Evolutionary conservation across 2,113 vertebrate genomes (phyloP).

Genomic region (Porphyrio hochstetteri): DNA sequence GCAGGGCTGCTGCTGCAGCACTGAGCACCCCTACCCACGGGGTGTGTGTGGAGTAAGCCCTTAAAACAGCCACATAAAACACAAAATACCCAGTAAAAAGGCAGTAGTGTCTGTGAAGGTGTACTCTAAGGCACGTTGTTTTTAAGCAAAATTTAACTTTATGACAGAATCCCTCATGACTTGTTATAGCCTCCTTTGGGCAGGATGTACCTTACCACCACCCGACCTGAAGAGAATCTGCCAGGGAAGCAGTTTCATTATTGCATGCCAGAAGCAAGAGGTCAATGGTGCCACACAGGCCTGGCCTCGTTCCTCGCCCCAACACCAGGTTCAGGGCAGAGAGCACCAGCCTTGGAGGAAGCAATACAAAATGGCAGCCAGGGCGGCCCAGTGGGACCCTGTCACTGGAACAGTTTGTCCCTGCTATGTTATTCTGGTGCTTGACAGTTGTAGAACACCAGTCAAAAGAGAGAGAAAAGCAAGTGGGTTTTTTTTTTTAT

Average conservation of each 20-base stretch:
- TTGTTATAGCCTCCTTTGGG: neutral
- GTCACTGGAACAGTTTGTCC: neutral
- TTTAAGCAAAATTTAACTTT: neutral
- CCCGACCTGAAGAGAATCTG: rapidly evolving
- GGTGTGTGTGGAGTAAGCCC: neutral
- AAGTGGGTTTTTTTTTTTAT: neutral
- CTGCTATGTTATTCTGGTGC: neutral
- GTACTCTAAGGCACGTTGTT: rapidly evolving
- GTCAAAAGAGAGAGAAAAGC: neutral
- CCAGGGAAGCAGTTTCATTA: too few relatives aligned
- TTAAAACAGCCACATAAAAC: neutral
- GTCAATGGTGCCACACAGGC: too few relatives aligned
- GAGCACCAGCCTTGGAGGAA: too few relatives aligned
- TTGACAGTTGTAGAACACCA: neutral
- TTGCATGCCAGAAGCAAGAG: rapidly evolving
- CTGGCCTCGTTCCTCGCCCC: neutral
- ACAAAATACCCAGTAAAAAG: neutral
- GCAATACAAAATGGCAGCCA: neutral
- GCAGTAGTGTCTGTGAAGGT: rapidly evolving
- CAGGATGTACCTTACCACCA: rapidly evolving
- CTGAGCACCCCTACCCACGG: neutral
- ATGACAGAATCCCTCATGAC: neutral
- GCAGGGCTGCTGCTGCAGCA: rapidly evolving
- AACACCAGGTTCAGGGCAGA: too few relatives aligned
- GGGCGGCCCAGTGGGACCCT: rapidly evolving